Evolutionary conservation across 2,888 invertebrate species (phyloP).

Genomic region (Drosophila mulleri): DNA sequence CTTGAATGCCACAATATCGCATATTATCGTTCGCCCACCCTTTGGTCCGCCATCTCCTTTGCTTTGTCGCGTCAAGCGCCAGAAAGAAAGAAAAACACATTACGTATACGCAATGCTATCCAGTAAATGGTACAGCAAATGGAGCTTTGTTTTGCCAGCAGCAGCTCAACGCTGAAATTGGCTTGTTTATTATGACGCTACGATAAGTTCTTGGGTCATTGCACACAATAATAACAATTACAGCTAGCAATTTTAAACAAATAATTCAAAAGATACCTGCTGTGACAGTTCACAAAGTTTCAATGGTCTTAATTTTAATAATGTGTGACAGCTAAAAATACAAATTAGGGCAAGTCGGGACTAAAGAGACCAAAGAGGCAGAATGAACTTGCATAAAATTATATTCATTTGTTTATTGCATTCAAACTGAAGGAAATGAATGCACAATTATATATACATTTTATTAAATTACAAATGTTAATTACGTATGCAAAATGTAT

Average conservation of each 20-base stretch:
- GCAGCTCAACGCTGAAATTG: constrained; percentile 55
- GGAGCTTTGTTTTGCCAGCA: constrained; percentile 69
- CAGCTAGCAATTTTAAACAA: not conserved
- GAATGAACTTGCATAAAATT: not conserved
- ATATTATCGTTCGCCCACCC: constrained; percentile 30
- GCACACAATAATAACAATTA: constrained; percentile 24
- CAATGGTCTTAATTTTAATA: not conserved
- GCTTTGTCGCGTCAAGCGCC: constrained; percentile 30
- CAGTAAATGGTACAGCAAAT: constrained; percentile 64
- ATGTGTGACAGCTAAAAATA: not conserved
- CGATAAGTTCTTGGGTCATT: constrained; percentile 61
- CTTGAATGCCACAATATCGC: constrained; percentile 39
- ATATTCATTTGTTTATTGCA: not conserved
- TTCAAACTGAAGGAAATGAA: not conserved
- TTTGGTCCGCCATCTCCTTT: constrained; percentile 5
- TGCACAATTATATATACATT: not conserved
- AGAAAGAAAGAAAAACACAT: constrained; percentile 29
- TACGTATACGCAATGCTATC: constrained; percentile 69
- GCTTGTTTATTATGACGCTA: constrained; percentile 65
- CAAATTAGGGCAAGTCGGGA: too few species aligned
- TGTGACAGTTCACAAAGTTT: not conserved
- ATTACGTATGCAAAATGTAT: not conserved
- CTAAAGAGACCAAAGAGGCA: not conserved
- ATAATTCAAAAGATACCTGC: not conserved
- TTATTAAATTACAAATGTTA: not conserved